Conservation (phyloP, 2,797 vertebrate genomes). For the Lithobates pipiens region DNA sequence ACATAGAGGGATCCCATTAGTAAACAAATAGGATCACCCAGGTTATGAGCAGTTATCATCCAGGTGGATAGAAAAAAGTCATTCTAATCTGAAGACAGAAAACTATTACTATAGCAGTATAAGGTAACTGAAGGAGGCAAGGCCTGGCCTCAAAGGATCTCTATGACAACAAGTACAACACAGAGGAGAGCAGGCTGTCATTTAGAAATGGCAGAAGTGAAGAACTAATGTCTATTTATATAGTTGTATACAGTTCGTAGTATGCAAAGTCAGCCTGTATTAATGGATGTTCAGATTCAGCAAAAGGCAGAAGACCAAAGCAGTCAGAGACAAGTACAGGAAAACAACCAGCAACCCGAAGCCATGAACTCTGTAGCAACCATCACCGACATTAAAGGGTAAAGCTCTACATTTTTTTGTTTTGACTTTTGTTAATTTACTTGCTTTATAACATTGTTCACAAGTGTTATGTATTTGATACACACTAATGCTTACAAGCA, state of each 20-base stretch:
- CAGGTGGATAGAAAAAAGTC: not conserved
- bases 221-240: not conserved
- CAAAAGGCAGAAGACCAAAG: not conserved
- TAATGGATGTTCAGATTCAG: not conserved
- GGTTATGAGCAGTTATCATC: not conserved
- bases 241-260: not conserved
- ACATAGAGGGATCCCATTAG: not conserved
- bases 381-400: constrained; percentile 54
- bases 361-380: constrained; percentile 23
- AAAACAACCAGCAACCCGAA: not conserved
- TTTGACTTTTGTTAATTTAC: not conserved
- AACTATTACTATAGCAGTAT: not conserved
- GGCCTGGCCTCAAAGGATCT: not conserved
- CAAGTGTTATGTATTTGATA: too few species aligned
- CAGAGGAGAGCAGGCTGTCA: not conserved
- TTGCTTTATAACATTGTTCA: not conserved
- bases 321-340: not conserved
- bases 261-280: not conserved
- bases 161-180: not conserved
- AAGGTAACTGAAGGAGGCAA: not conserved
- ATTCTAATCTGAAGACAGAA: not conserved
- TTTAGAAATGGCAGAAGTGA: not conserved
- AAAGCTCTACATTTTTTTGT: not conserved
- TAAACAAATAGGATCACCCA: not conserved
- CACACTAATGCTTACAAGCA: too few species aligned